A percentile compares a stretch with the other conserved stretches of the same genome.
phyloP scores from a whole-genome alignment of 37 sponge, comb jelly and placozoan genomes.

The Lycopodina hypogea region DNA sequence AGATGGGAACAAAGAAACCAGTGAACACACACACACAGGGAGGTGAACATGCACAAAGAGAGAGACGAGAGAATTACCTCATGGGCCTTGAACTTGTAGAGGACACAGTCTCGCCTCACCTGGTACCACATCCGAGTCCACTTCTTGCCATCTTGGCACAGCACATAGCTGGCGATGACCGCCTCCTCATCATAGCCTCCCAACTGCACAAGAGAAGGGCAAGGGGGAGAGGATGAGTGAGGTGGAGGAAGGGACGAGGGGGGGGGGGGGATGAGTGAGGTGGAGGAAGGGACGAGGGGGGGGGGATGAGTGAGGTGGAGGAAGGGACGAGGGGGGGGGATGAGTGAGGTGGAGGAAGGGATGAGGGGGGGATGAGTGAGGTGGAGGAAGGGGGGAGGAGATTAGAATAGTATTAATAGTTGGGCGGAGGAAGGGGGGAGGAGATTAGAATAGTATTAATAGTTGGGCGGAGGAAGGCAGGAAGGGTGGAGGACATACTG shows the following conservation, averaged over 20 bases:
- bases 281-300: background rate
- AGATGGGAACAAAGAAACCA: no score
- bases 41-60: no score
- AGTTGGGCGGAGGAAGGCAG: no score
- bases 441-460: no score
- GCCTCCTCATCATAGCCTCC: conserved; percentile 45
- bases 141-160: conserved; percentile 48
- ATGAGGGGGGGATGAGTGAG: background rate
- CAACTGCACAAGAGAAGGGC: background rate
- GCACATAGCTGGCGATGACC: conserved; percentile 56
- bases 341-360: no score
- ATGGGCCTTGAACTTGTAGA: conserved; percentile 91
- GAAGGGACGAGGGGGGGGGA: background rate
- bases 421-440: no score
- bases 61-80: conserved; percentile 67
- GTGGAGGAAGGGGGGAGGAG: no score
- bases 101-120: conserved; percentile 65
- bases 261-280: background rate
- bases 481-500: no score
- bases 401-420: no score
- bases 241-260: background rate
- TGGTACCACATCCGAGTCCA: conserved; percentile 72
- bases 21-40: no score
- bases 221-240: background rate
- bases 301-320: background rate